These are phyloP conservation scores for Regulus satrapa DNA, from an alignment of 2,113 vertebrate species.

Conservation along the genomic window DNA sequence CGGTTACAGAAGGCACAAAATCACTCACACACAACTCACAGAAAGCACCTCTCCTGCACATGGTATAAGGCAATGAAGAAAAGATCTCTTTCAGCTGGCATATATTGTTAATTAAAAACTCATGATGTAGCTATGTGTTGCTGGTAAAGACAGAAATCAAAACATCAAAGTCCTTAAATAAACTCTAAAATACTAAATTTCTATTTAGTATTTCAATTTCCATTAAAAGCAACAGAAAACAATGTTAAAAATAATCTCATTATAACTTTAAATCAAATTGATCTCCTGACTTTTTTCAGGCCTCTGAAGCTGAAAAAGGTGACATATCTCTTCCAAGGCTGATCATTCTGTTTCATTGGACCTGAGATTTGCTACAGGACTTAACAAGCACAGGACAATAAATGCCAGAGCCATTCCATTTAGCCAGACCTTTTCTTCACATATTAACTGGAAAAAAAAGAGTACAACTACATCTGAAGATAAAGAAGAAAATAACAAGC, in stretches of 20 bases:
- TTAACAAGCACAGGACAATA: background rate
- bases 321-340: background rate
- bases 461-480: background rate
- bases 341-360: background rate
- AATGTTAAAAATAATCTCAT: background rate
- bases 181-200: background rate
- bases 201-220: background rate
- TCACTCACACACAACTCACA: no score
- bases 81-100: background rate
- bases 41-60: rapidly evolving
- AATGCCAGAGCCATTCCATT: background rate
- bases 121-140: background rate
- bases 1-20: rapidly evolving
- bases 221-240: background rate
- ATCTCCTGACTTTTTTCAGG: background rate
- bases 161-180: background rate
- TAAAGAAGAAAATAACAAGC: background rate
- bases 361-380: background rate
- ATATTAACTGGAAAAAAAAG: background rate
- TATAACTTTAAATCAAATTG: background rate
- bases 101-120: background rate
- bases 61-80: background rate
- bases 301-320: background rate
- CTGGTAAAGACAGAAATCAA: background rate
- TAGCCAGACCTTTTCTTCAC: background rate